Evolutionary conservation across 2,113 vertebrate species (phyloP).

Genomic region (Syrmaticus mikado): DNA sequence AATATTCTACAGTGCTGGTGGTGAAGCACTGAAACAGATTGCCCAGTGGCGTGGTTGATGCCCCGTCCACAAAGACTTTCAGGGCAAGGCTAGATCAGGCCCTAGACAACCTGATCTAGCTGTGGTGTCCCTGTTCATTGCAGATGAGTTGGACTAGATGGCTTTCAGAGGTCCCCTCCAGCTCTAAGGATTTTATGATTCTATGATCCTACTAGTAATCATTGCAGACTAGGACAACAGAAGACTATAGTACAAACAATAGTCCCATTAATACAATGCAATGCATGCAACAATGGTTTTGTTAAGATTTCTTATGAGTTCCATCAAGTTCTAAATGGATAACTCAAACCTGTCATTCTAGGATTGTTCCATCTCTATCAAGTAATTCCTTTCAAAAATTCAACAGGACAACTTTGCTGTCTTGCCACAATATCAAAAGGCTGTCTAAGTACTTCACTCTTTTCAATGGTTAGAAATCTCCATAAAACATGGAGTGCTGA

Average conservation of each 20-base stretch:
- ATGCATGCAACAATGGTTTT: not conserved
- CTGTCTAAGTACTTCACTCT: not conserved
- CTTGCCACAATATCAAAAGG: not conserved
- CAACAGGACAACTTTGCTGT: not conserved
- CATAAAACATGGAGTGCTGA: not conserved
- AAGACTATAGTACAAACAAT: not conserved
- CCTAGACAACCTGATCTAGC: no score
- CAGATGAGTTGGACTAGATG: no score
- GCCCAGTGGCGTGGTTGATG: no score
- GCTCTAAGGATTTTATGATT: no score
- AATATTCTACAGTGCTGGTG: no score
- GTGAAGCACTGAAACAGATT: no score
- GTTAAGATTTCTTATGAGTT: not conserved
- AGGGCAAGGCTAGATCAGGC: no score
- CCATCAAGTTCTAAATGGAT: not conserved
- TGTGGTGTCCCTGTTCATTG: no score
- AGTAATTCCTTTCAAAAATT: not conserved
- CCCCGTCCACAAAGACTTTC: no score
- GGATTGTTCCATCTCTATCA: not conserved
- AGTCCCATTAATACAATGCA: not conserved
- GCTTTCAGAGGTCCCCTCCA: no score
- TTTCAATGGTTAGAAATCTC: not conserved
- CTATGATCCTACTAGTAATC: not conserved
- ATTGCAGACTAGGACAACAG: not conserved
- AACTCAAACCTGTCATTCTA: not conserved